These are phyloP conservation scores for Cantharis lateralis DNA, from an alignment of 2,888 invertebrate genomes.

Conservation along the genomic window DNA sequence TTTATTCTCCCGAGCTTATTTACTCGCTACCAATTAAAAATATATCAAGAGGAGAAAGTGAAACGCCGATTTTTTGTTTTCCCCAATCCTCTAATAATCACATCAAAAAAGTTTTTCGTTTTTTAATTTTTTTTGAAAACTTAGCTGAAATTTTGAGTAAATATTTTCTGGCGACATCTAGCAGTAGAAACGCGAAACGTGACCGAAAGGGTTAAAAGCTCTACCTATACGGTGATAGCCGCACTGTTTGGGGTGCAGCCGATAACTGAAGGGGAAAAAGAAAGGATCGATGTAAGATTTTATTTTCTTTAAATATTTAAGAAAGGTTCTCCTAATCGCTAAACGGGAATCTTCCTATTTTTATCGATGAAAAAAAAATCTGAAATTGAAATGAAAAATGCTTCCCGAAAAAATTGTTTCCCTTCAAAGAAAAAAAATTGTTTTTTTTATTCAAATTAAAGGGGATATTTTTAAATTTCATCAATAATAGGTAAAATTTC, in stretches of 20 bases:
- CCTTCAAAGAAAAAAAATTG: no score
- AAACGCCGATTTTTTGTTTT: not conserved
- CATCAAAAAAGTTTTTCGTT: not conserved
- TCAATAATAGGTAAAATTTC: not conserved
- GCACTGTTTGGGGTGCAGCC: not conserved
- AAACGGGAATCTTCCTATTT: not conserved
- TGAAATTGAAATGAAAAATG: not conserved
- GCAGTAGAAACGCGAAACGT: not conserved
- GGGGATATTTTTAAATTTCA: not conserved
- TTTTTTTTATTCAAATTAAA: no score
- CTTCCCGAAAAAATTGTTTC: no score
- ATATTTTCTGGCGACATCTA: not conserved
- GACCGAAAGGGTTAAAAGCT: not conserved
- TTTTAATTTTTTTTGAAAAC: not conserved
- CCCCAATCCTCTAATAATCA: not conserved
- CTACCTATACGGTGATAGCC: not conserved
- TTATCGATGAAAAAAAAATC: not conserved
- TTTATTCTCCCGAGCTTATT: not conserved
- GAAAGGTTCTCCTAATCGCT: not conserved
- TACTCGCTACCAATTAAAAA: not conserved
- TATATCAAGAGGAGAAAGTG: not conserved
- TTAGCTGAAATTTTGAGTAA: not conserved
- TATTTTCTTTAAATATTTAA: not conserved
- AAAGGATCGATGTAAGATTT: not conserved
- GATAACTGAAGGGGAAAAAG: not conserved